Conservation (phyloP, 2,888 invertebrate genomes). For the Argynnis bischoffii region DNA sequence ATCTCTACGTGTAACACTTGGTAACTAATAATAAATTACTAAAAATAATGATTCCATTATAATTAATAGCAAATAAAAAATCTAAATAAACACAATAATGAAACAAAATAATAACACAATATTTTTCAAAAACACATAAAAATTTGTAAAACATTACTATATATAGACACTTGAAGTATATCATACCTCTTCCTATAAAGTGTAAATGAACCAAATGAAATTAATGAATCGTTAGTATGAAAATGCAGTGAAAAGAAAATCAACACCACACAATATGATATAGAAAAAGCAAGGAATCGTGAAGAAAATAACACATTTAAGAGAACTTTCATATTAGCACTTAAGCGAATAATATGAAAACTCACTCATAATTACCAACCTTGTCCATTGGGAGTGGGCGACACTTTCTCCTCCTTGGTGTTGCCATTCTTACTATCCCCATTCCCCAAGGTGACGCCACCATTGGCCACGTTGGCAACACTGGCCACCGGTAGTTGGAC, state of each 20-base stretch:
- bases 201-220: neutral
- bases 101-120: too few species aligned
- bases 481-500: constrained; percentile 51
- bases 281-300: constrained; percentile 9
- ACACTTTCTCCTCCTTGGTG: constrained; percentile 37
- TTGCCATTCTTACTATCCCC: constrained; percentile 77
- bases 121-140: too few species aligned
- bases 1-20: too few species aligned
- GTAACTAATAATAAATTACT: too few species aligned
- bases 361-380: constrained; percentile 57
- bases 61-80: too few species aligned
- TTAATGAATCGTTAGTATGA: constrained; percentile 13
- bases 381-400: constrained; percentile 52
- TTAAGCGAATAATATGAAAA: neutral
- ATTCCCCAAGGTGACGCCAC: constrained; percentile 46
- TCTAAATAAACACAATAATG: too few species aligned
- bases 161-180: neutral
- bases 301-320: neutral
- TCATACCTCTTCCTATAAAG: neutral
- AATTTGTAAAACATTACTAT: constrained; percentile 1
- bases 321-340: neutral
- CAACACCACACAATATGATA: constrained; percentile 10
- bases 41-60: too few species aligned
- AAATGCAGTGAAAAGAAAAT: neutral
- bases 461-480: constrained; percentile 51